A percentile compares a stretch with the other conserved stretches of the same genome.
Conservation (phyloP, 2,113 vertebrate species). For the Alosa alosa region DNA sequence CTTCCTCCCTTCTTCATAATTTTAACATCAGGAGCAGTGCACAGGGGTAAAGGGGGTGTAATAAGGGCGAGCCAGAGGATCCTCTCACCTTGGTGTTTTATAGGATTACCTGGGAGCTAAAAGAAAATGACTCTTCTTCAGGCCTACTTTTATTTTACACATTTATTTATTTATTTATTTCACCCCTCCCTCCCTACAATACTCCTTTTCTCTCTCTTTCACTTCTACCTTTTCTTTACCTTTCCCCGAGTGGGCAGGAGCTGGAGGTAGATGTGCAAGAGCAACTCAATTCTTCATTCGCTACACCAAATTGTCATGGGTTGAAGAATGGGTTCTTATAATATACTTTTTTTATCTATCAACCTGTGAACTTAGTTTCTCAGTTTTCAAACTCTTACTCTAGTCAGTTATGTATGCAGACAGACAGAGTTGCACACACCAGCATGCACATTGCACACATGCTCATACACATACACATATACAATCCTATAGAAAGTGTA, state of each 20-base stretch:
- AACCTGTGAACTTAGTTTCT: neutral
- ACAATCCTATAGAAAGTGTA: neutral
- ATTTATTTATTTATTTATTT: slow-evolving; percentile 65
- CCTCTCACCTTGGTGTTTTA: slow-evolving; percentile 76
- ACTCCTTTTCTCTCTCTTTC: neutral
- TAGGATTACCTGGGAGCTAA: slow-evolving; percentile 75
- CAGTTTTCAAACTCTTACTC: neutral
- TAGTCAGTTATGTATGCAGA: neutral
- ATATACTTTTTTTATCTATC: neutral
- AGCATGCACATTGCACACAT: neutral
- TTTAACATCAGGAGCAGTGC: slow-evolving; percentile 72
- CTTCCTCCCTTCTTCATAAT: slow-evolving; percentile 66
- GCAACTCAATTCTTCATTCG: slow-evolving; percentile 16
- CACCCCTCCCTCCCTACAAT: slow-evolving; percentile 20
- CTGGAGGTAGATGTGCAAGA: slow-evolving; percentile 7
- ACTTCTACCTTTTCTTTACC: neutral
- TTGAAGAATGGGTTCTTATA: neutral
- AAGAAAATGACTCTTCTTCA: slow-evolving; percentile 62
- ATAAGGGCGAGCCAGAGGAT: slow-evolving; percentile 69
- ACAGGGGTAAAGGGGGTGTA: slow-evolving; percentile 69
- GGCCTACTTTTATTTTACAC: slow-evolving; percentile 35
- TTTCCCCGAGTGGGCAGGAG: neutral
- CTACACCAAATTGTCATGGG: slow-evolving; percentile 4
- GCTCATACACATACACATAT: neutral
- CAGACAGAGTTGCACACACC: neutral